A percentile compares a stretch with the other conserved stretches of the same genome.
These are phyloP conservation scores for Lysandra bellargus DNA, from an alignment of 2,888 invertebrate species.

Conservation along the genomic window DNA sequence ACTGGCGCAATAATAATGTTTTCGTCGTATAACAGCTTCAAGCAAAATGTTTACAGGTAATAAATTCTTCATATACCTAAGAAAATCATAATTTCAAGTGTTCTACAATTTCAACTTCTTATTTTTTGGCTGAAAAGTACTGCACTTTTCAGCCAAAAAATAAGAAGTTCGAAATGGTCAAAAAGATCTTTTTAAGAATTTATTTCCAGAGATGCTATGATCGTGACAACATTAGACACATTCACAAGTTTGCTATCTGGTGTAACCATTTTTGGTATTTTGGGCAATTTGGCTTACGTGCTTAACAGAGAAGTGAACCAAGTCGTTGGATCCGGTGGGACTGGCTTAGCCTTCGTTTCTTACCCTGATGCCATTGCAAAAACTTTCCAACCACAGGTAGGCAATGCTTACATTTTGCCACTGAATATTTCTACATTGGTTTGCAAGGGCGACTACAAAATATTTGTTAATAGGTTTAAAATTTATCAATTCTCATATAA, in stretches of 20 bases:
- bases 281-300: conserved; percentile 89
- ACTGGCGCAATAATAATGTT: conserved; percentile 86
- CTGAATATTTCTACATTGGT: too few relatives aligned
- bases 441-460: neutral
- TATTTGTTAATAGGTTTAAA: too few relatives aligned
- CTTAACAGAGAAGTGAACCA: conserved; percentile 80
- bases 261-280: conserved; percentile 89
- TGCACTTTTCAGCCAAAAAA: neutral
- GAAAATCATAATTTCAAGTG: neutral
- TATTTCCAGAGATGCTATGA: conserved; percentile 85
- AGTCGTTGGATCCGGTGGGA: conserved; percentile 86
- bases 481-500: too few relatives aligned
- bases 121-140: too few relatives aligned
- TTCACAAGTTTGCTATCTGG: conserved; percentile 91
- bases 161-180: neutral
- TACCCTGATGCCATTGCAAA: conserved; percentile 92
- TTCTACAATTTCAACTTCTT: too few relatives aligned
- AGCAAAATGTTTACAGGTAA: conserved; percentile 86
- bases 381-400: conserved; percentile 87
- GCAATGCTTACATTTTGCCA: neutral
- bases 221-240: conserved; percentile 90
- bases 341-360: conserved; percentile 90
- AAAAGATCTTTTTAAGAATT: neutral
- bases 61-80: neutral
- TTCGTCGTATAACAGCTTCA: conserved; percentile 87